These are phyloP conservation scores for Idaea straminata DNA, from an alignment of 2,888 invertebrate species.

Conservation along the genomic window DNA sequence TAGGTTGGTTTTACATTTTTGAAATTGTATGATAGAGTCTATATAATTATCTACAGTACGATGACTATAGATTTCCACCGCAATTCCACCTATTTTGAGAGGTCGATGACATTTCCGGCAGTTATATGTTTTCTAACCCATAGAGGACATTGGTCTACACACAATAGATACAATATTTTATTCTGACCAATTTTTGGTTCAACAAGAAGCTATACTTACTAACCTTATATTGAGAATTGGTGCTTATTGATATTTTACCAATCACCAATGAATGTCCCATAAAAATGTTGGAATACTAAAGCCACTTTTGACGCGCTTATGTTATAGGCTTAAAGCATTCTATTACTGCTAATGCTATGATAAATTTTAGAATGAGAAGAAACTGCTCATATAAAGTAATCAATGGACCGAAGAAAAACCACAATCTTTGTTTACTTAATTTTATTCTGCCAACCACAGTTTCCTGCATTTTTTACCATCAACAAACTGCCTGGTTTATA, in stretches of 20 bases:
- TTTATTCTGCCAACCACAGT: background rate
- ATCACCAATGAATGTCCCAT: no score
- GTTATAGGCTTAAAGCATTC: no score
- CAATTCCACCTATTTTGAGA: background rate
- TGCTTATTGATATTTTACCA: no score
- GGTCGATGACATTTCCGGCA: background rate
- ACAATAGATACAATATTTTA: background rate
- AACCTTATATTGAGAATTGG: no score
- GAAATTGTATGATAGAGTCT: background rate
- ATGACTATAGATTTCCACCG: background rate
- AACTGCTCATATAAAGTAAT: background rate
- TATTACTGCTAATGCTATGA: background rate
- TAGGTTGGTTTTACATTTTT: no score
- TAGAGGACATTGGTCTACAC: background rate
- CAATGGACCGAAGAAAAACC: background rate
- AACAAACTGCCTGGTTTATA: conserved; percentile 2
- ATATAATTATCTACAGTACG: background rate
- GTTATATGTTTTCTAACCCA: background rate
- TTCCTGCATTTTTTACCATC: background rate
- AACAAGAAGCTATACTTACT: no score
- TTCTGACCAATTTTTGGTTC: background rate
- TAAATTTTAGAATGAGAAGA: background rate
- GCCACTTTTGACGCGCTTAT: no score
- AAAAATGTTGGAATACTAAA: no score
- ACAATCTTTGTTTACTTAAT: background rate